Percentiles rank a stretch among this genome's conserved stretches.
These are phyloP conservation scores for Homarus gammarus DNA, from an alignment of 2,888 invertebrate species.

Conservation along the genomic window DNA sequence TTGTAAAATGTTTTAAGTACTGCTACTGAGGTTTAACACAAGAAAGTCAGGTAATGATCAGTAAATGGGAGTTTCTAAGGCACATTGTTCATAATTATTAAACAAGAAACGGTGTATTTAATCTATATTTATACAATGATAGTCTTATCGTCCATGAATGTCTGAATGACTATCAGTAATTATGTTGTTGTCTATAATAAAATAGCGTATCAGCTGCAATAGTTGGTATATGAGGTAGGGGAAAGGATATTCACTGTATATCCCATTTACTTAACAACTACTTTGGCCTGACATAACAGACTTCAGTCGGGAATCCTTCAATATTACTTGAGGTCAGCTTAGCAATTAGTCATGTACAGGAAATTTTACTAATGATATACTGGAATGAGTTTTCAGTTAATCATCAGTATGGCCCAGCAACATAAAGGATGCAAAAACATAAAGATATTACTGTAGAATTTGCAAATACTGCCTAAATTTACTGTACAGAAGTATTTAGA, in stretches of 20 bases:
- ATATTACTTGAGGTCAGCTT: conserved; percentile 64
- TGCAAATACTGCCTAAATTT: neutral
- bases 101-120: no score
- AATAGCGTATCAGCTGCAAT: neutral
- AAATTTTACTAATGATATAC: neutral
- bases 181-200: neutral
- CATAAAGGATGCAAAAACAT: neutral
- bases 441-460: neutral
- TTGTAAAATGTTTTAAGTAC: no score
- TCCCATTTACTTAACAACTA: neutral
- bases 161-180: neutral
- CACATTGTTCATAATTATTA: no score
- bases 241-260: neutral
- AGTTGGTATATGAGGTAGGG: neutral
- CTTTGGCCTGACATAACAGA: conserved; percentile 35
- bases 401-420: neutral
- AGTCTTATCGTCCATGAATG: no score
- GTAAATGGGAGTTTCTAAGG: no score
- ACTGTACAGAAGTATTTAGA: neutral
- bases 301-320: conserved; percentile 61
- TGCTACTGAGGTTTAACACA: no score
- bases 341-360: conserved; percentile 20
- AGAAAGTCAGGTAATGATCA: no score
- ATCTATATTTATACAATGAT: no score
- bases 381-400: neutral